Evolutionary conservation across 1,140 invertebrate species (phyloP).

Genomic region (Danaus plexippus): DNA sequence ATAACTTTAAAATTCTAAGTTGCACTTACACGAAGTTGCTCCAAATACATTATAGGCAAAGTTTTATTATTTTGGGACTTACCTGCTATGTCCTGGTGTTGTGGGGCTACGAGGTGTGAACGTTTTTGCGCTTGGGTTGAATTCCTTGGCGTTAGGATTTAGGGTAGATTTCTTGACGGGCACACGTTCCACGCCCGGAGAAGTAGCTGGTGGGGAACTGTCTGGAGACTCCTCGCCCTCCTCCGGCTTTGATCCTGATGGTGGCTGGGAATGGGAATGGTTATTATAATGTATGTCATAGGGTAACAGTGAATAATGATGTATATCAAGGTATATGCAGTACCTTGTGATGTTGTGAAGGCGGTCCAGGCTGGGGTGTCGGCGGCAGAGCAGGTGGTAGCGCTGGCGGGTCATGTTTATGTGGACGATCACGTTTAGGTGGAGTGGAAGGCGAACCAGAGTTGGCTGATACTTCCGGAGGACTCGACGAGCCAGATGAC

Average conservation of each 20-base stretch:
- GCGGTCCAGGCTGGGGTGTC: conserved; percentile 22
- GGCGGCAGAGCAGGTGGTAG: conserved; percentile 18
- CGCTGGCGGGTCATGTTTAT: conserved; percentile 28
- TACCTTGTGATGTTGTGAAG: conserved; percentile 36
- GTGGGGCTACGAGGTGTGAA: conserved; percentile 85
- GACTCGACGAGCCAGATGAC: conserved; percentile 31
- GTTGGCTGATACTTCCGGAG: conserved; percentile 57
- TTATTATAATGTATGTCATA: conserved; percentile 1
- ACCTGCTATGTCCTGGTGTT: conserved; percentile 73
- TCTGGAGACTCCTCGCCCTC: conserved; percentile 27
- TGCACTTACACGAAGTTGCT: too few species aligned
- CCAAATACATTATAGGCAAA: too few species aligned
- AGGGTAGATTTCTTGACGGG: conserved; percentile 84
- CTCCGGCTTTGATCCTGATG: conserved; percentile 37
- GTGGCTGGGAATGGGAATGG: conserved; percentile 19
- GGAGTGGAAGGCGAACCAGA: conserved; percentile 42
- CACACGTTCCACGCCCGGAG: conserved; percentile 72
- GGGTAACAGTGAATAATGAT: not conserved
- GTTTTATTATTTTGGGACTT: not conserved
- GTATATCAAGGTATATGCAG: conserved; percentile 22
- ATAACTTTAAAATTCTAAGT: too few species aligned
- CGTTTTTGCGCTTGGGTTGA: conserved; percentile 89
- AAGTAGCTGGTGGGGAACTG: conserved; percentile 21
- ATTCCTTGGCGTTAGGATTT: conserved; percentile 92
- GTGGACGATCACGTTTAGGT: conserved; percentile 34